phyloP scores from a whole-genome alignment of 2,797 vertebrate genomes.

The Oophaga sylvatica region DNA sequence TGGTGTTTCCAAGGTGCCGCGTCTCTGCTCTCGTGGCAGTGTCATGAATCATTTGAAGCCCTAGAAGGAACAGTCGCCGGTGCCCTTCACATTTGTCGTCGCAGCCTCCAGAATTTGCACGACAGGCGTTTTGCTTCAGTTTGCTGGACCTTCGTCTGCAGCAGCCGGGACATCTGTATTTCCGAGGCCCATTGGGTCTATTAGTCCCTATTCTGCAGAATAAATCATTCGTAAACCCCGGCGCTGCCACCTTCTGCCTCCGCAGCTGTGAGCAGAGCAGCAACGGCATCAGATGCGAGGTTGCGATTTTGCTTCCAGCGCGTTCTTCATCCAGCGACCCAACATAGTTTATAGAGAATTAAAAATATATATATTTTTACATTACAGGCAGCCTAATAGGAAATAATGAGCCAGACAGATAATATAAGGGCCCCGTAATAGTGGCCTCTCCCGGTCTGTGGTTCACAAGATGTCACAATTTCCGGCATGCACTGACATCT shows the following conservation, averaged over 20 bases:
- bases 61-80: conserved; percentile 2
- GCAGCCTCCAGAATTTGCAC: conserved; percentile 19
- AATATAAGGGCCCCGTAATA: not conserved
- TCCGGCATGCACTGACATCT: not conserved
- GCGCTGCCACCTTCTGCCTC: conserved; percentile 21
- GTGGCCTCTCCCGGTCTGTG: not conserved
- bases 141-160: not conserved
- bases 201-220: conserved; percentile 42
- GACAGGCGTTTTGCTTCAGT: not conserved
- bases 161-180: conserved; percentile 25
- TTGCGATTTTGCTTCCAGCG: conserved; percentile 25
- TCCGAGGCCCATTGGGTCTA: conserved; percentile 38
- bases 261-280: conserved; percentile 48
- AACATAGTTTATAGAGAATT: not conserved
- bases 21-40: conserved; percentile 9
- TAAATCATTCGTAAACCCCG: conserved; percentile 45
- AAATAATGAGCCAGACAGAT: not conserved
- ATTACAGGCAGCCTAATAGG: not conserved
- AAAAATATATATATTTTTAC: not conserved
- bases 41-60: conserved; percentile 39
- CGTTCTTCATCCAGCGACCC: not conserved
- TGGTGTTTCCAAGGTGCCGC: not conserved
- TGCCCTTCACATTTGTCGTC: conserved; percentile 15
- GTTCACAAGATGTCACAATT: not conserved
- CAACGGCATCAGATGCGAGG: conserved; percentile 23